phyloP scores from a whole-genome alignment of 1,140 invertebrate species.

The Alviniconcha marisindica region DNA sequence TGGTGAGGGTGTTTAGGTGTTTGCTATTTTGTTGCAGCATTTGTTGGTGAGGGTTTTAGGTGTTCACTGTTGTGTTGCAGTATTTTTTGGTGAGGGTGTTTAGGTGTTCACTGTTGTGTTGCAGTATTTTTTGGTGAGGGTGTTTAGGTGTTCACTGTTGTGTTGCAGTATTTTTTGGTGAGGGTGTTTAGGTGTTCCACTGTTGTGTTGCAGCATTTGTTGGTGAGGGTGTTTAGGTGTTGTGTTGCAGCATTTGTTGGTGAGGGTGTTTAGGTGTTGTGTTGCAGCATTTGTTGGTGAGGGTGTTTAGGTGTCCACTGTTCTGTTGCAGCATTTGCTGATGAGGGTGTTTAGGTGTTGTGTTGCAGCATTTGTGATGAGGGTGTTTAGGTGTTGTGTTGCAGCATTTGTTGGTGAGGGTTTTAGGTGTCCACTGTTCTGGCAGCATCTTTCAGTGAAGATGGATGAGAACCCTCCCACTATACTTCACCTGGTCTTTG shows the following conservation, averaged over 20 bases:
- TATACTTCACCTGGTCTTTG: slow-evolving; percentile 13
- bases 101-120: too few species aligned
- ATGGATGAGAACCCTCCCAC: not conserved
- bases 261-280: not conserved
- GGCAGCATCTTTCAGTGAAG: not conserved
- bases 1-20: not conserved
- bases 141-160: too few species aligned
- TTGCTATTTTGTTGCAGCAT: not conserved
- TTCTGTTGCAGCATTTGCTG: not conserved
- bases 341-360: not conserved
- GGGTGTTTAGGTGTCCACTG: not conserved
- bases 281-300: not conserved
- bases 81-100: not conserved
- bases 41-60: too few species aligned
- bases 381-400: not conserved
- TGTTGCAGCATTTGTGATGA: not conserved
- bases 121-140: too few species aligned
- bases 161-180: too few species aligned
- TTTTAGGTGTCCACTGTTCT: too few species aligned
- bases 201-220: too few species aligned
- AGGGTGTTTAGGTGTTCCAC: too few species aligned
- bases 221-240: not conserved
- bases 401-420: too few species aligned
- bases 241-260: not conserved
- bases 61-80: too few species aligned